Base-by-base conservation (phyloP, 2,113 vertebrate genomes). In the Pristiophorus japonicus region DNA sequence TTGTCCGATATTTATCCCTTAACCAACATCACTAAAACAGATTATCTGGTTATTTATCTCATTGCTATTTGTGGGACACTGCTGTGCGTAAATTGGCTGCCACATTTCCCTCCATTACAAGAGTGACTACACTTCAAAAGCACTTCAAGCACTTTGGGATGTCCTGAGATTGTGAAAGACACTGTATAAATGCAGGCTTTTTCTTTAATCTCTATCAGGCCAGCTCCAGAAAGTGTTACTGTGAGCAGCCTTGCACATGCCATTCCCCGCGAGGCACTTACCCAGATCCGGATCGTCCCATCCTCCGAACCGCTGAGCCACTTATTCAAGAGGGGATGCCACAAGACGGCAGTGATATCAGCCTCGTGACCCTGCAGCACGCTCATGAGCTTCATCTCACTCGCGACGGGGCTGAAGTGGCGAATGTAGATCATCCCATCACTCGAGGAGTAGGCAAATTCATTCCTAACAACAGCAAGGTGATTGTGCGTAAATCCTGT, bases 221-320 rank as follows among this genome's bases (percentile, higher is more conserved):
- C n/a, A 2, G 38, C 27, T 67, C 63, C 63, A 27, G 62, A 66
- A 24, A 20, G n/a, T 3, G 1, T n/a, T 91, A 16, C 12, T 18
- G 75, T 4, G n/a, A 0, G n/a, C 75, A 81, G n/a, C 84, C n/a
- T 38, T 27, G 59, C 62, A 91, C 12, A 63, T 1, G n/a, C 1
- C 7, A 34, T 47, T 51, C 22, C 22, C 10, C 1, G 34, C 84
- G n/a, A 73, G 45, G 47, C 8, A 84, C 95, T 94, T 96, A 96
- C 96, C 96, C 96, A 97, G 91, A 97, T 96, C n/a, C 95, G 96
- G 59, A 97, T 96, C 38, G 96, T 96, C 94, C 96, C 96, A 95
- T 97, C 96, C 96, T 96, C 96, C 67, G 96, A 96, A 34, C 96
- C 96, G 59, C 95, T 96, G 47, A 97, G 95, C 96, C 96, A 97